These are phyloP conservation scores for Corydoras maculifer DNA, from an alignment of 2,113 vertebrate species.

Conservation along the genomic window DNA sequence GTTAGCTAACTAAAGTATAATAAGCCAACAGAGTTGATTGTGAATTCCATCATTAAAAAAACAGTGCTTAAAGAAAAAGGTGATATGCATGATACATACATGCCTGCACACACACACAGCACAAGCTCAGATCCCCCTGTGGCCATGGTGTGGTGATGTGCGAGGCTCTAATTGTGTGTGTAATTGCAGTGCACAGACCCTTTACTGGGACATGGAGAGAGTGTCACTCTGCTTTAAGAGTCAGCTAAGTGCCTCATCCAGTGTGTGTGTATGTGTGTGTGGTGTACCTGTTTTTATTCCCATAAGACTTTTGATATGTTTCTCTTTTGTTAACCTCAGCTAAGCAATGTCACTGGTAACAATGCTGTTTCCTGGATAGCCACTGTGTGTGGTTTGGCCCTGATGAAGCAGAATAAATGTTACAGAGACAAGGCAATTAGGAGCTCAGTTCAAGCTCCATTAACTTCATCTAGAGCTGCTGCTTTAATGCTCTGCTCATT, in stretches of 20 bases:
- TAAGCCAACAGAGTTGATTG: no score
- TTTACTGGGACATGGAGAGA: constrained; percentile 36
- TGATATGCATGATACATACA: background rate
- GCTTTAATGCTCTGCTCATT: constrained; percentile 52
- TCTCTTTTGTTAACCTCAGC: background rate
- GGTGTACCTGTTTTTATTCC: constrained; percentile 25
- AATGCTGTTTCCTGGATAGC: constrained; percentile 34
- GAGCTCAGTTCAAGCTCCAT: constrained; percentile 92
- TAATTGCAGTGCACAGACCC: constrained; percentile 40
- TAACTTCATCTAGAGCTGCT: constrained; percentile 89
- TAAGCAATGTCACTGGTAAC: constrained; percentile 15
- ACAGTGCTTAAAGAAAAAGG: no score
- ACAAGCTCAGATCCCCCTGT: constrained; percentile 25
- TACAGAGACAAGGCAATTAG: constrained; percentile 93
- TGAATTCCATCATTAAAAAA: no score
- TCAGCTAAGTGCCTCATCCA: constrained; percentile 40
- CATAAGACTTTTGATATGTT: constrained; percentile 1
- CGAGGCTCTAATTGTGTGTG: constrained; percentile 41
- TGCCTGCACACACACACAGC: constrained; percentile 4
- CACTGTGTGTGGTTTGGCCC: constrained; percentile 30
- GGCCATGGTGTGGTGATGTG: constrained; percentile 22
- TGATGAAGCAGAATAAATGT: constrained; percentile 59
- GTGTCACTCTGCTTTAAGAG: constrained; percentile 44
- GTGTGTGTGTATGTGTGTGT: constrained; percentile 7
- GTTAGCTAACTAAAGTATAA: no score